Evolutionary conservation across 1,140 invertebrate genomes (phyloP), one percentile per base, ranked within the genome.

Genomic region (Chymomyza costata): DNA sequence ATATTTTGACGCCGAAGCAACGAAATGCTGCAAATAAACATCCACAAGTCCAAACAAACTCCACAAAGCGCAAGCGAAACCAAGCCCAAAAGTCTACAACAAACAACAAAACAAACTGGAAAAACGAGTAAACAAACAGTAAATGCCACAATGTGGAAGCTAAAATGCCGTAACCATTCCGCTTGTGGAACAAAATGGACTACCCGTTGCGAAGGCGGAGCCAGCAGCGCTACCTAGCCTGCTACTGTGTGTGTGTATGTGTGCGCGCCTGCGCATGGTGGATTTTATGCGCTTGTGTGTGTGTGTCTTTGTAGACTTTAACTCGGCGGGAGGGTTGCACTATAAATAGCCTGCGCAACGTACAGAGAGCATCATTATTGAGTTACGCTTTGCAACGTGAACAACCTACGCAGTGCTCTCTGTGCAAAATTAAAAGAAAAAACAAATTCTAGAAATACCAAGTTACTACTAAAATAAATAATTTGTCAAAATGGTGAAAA

Each of bases 1-100:
- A 84, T 84, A 84, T 84, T 84, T 84, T 84, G 82, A 84, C 82
- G 82, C 68, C 56, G 71, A 71, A 56, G 55, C 76, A 80, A 39
- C 63, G 66, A 69, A 80, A 70, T 63, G 65, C 62, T 66, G 70
- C 73, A 83, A 83, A 83, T 82, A 83, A 83, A 78, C 73, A 78
- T 78, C 73, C 73, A 78, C 73, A 78, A 80, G 53, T 57, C 73
- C 67, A 69, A 81, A 81, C 74, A 80, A 50, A 53, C 59, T 40
- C 48, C 40, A 15, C 32, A 54, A 7, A 38, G 13, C 7, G 5
- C 7, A 6, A n/a, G 13, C 13, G n/a, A 34, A 3, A 34, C 5
- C 7, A 11, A 6, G 25, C 5, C 25, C 10, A 11, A 6, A 11
- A 34, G 31, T 34, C 35, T 14, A 15, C 35, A 38, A 15, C 5